Percentiles rank a stretch among this genome's conserved stretches.
phyloP scores from a whole-genome alignment of 1,140 invertebrate genomes.

The Oncopodura yosiiana region DNA sequence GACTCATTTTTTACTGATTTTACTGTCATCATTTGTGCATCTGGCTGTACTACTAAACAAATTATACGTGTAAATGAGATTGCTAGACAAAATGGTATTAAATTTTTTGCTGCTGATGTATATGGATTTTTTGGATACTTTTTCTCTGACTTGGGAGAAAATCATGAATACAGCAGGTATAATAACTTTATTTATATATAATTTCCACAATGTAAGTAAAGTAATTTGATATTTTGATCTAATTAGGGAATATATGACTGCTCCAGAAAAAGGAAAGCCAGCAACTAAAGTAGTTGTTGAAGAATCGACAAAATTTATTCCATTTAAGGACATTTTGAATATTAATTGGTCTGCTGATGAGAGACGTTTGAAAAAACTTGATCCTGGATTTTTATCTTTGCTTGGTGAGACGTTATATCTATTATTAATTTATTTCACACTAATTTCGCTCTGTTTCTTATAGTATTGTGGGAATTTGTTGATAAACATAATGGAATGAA shows the following conservation, averaged over 20 bases:
- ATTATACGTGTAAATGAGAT: slow-evolving; percentile 65
- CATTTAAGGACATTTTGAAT: slow-evolving; percentile 57
- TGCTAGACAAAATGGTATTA: slow-evolving; percentile 66
- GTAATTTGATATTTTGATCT: not conserved
- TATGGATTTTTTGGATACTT: slow-evolving; percentile 89
- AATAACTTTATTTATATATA: slow-evolving; percentile 37
- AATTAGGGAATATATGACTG: slow-evolving; percentile 44
- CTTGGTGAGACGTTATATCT: slow-evolving; percentile 8
- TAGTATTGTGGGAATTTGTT: slow-evolving; percentile 63
- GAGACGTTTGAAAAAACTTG: slow-evolving; percentile 41
- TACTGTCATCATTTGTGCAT: slow-evolving; percentile 69
- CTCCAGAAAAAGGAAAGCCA: slow-evolving; percentile 38
- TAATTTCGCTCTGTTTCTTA: slow-evolving; percentile 35
- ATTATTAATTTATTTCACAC: slow-evolving; percentile 32
- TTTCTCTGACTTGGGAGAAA: slow-evolving; percentile 72
- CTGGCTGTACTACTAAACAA: slow-evolving; percentile 57
- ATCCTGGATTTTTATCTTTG: slow-evolving; percentile 39
- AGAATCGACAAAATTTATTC: slow-evolving; percentile 48
- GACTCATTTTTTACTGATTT: slow-evolving; percentile 64
- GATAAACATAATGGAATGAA: slow-evolving; percentile 55
- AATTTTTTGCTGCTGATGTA: slow-evolving; percentile 82
- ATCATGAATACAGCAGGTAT: slow-evolving; percentile 76
- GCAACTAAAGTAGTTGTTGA: slow-evolving; percentile 23
- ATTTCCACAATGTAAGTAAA: not conserved
- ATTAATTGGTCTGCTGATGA: slow-evolving; percentile 49